Base-by-base conservation (phyloP, 2,113 vertebrate genomes). In the Oostethus manadensis region DNA sequence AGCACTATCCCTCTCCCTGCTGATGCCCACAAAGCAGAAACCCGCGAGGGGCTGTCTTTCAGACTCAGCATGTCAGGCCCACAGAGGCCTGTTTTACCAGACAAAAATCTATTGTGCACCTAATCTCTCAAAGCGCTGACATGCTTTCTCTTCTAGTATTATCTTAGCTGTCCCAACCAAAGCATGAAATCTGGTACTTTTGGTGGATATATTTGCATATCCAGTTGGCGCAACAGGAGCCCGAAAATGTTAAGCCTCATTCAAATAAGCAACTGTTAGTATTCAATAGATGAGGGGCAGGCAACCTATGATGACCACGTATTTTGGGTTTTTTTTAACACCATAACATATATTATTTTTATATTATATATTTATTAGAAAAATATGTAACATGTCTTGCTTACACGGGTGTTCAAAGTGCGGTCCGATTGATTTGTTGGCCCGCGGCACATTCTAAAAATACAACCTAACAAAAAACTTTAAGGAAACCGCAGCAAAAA, bases 91-190 rank as follows among this genome's bases (percentile, higher is more conserved):
- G 58, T 79, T 85, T 81, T 70, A 79, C 74, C 44, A 70, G 70
- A 85, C 83, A 76, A 70, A 79, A 84, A 81, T 86, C 83, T 78
- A 84, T 86, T 89, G 89, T 87, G 65, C 38, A 22, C 62, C 62
- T 87, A 87, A 89, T 84, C 87, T 82, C 71, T 57, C 44, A 79
- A 89, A 86, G 78, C 50, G 80, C 87, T 88, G 88, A 88, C 88
- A 76, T 71, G 78, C 74, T 86, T 80, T 83, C 81, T 77, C 66
- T 74, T 77, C 74, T 68, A n/a, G 64, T 76, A 73, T 85, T 86
- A 85, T 85, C 85, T 82, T 76, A 74, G 87, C 76, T 59, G 63
- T 66, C 77, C 68, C 66, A 77, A 79, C 74, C 66, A 80, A 65
- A 77, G 77, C 74, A 77, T 76, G 64, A 78, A 79, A 78, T 84